Evolutionary conservation across 2,113 vertebrate species (phyloP).

Genomic region (Capricornis sumatraensis): DNA sequence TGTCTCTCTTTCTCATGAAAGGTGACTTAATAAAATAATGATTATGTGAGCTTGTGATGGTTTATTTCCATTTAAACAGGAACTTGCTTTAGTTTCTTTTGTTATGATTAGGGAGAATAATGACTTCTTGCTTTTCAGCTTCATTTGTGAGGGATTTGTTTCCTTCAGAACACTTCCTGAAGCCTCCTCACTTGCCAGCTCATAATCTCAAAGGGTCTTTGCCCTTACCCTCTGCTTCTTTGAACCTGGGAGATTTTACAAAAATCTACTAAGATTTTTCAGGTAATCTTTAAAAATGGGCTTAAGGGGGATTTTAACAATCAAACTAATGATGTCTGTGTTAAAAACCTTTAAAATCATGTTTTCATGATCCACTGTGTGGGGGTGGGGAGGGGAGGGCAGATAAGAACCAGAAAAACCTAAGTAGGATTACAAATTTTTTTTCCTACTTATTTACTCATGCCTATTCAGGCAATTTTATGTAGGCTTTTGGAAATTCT

Average conservation of each 20-base stretch:
- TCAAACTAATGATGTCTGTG: not conserved
- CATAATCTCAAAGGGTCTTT: not conserved
- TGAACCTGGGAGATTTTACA: slow-evolving; percentile 5
- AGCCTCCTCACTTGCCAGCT: not conserved
- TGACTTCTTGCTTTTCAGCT: not conserved
- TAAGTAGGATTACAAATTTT: not conserved
- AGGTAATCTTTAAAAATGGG: not conserved
- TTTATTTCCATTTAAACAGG: not conserved
- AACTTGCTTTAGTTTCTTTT: slow-evolving; percentile 18
- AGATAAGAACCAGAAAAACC: not conserved
- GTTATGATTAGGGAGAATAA: not conserved
- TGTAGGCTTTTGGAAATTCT: slow-evolving; percentile 46
- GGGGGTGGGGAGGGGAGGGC: not conserved
- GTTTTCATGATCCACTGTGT: not conserved
- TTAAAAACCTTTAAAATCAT: slow-evolving; percentile 10
- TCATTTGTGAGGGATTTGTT: not conserved
- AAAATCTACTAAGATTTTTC: not conserved
- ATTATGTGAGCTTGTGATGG: slow-evolving; percentile 1
- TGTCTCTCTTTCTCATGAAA: slow-evolving; percentile 5
- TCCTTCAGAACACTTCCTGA: not conserved
- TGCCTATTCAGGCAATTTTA: slow-evolving; percentile 53
- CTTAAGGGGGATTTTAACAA: not conserved
- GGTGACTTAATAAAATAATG: not conserved
- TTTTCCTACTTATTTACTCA: slow-evolving; percentile 34
- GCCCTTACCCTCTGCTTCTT: not conserved